These are phyloP conservation scores for Phoebastria nigripes DNA, from an alignment of 2,797 vertebrate species.

Conservation along the genomic window DNA sequence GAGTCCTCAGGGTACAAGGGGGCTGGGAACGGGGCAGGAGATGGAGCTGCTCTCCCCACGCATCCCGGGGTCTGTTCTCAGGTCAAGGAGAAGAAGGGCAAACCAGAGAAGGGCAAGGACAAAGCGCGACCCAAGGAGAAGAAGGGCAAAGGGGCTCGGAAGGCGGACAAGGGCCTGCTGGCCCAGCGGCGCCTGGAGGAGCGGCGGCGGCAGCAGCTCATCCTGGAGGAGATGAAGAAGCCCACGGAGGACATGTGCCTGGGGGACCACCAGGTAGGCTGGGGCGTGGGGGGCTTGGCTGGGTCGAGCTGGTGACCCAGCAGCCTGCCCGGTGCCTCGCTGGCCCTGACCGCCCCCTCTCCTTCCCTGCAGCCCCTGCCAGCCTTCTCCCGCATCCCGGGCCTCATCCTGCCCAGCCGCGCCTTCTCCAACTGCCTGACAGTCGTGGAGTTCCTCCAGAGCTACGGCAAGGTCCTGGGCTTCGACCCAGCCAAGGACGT, in stretches of 20 bases:
- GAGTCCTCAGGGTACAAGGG: not conserved
- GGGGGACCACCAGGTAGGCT: slow-evolving; percentile 86
- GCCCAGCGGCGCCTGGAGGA: slow-evolving; percentile 89
- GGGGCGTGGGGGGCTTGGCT: not conserved
- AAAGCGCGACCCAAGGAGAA: slow-evolving; percentile 80
- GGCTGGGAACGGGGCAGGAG: not conserved
- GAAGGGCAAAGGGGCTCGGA: slow-evolving; percentile 79
- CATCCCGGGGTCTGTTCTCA: not conserved
- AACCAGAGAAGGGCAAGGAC: slow-evolving; percentile 78
- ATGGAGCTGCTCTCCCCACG: not conserved
- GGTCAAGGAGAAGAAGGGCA: slow-evolving; percentile 68
- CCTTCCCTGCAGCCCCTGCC: slow-evolving; percentile 81
- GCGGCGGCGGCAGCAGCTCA: slow-evolving; percentile 87
- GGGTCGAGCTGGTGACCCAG: fast-evolving
- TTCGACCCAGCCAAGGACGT: slow-evolving; percentile 87
- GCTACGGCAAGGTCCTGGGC: slow-evolving; percentile 90
- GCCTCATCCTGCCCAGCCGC: slow-evolving; percentile 84
- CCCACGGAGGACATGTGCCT: slow-evolving; percentile 96
- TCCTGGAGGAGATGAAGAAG: slow-evolving; percentile 94
- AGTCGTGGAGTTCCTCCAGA: slow-evolving; percentile 91
- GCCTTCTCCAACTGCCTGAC: slow-evolving; percentile 90
- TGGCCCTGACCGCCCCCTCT: not conserved
- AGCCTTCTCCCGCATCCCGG: slow-evolving; percentile 85
- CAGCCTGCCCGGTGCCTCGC: fast-evolving
- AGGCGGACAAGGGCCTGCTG: slow-evolving; percentile 79